Evolutionary conservation across 1,140 invertebrate genomes (phyloP).

Genomic region (Orchesella cincta): DNA sequence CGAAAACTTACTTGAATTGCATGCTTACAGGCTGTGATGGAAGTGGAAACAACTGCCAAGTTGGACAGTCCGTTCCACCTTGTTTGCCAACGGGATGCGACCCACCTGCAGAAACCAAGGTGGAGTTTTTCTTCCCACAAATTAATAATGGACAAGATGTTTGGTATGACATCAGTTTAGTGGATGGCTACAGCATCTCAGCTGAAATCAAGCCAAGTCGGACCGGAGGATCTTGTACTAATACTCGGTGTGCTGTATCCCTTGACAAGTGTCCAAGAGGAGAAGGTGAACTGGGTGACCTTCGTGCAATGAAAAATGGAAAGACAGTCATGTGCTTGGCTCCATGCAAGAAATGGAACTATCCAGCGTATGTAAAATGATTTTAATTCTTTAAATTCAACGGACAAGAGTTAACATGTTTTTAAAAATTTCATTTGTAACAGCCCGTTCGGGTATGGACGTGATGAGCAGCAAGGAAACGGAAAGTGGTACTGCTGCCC

Average conservation of each 20-base stretch:
- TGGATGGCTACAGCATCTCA: constrained; percentile 48
- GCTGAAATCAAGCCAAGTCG: constrained; percentile 43
- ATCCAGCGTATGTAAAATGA: constrained; percentile 27
- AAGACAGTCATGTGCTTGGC: constrained; percentile 38
- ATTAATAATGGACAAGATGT: neutral
- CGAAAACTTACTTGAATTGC: neutral
- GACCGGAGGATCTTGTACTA: constrained; percentile 36
- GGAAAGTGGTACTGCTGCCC: constrained; percentile 44
- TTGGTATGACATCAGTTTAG: constrained; percentile 40
- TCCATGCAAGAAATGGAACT: constrained; percentile 50
- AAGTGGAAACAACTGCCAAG: constrained; percentile 46
- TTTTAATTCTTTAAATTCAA: neutral
- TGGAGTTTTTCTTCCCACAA: constrained; percentile 29
- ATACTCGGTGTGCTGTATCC: constrained; percentile 32
- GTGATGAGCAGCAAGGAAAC: constrained; percentile 19
- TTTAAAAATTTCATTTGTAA: neutral
- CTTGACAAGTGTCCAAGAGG: constrained; percentile 38
- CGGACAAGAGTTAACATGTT: neutral
- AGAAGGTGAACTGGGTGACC: constrained; percentile 40
- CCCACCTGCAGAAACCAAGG: constrained; percentile 48
- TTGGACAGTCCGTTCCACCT: constrained; percentile 41
- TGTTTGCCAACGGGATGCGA: constrained; percentile 41
- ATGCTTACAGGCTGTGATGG: constrained; percentile 39
- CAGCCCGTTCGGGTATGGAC: constrained; percentile 39
- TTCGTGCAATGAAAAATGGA: constrained; percentile 44